Percentiles rank a stretch among this genome's conserved stretches.
Conservation (phyloP, 1,140 invertebrate species). For the Myzus persicae region DNA sequence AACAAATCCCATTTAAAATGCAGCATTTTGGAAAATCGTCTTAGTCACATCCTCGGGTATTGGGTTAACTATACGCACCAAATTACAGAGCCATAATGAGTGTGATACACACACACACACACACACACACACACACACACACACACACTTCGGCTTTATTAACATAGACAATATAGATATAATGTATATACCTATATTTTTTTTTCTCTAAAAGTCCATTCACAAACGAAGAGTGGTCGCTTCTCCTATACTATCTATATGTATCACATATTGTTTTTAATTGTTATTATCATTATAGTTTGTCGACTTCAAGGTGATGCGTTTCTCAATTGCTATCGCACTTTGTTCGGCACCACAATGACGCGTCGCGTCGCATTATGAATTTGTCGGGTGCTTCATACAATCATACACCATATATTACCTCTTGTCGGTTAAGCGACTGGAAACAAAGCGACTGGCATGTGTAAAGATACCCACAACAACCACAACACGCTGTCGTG, state of each 20-base stretch:
- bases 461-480: not conserved
- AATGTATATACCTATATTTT: not conserved
- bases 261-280: too few species aligned
- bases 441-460: not conserved
- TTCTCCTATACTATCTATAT: not conserved
- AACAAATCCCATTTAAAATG: too few species aligned
- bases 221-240: not conserved
- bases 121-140: too few species aligned
- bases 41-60: too few species aligned
- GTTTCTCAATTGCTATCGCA: not conserved
- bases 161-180: not conserved
- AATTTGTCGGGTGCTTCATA: not conserved
- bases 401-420: too few species aligned
- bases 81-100: too few species aligned
- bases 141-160: too few species aligned
- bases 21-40: too few species aligned
- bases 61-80: too few species aligned
- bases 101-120: too few species aligned
- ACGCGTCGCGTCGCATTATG: not conserved
- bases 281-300: not conserved
- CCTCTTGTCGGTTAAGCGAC: not conserved
- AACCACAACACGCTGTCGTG: not conserved
- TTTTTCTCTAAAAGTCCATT: not conserved
- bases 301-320: not conserved
- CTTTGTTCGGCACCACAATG: not conserved